Conservation (phyloP, 1,140 invertebrate genomes). For the Calephelis nemesis region DNA sequence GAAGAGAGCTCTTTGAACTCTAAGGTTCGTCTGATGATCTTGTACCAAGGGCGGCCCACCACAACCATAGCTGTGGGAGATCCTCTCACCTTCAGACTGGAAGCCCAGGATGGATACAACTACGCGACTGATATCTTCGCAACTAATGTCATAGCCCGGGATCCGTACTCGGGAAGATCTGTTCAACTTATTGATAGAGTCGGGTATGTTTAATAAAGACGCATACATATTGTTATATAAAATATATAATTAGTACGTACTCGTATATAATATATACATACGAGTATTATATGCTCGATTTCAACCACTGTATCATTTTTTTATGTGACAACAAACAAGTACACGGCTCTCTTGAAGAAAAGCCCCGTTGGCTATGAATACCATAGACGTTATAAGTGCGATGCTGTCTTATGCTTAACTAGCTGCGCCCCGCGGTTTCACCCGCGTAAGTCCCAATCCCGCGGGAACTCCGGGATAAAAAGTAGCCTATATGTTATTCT, state of each 20-base stretch:
- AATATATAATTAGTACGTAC: no score
- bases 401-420: no score
- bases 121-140: conserved; percentile 94
- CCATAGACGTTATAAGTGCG: no score
- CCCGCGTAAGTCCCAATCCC: no score
- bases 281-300: no score
- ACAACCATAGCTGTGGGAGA: conserved; percentile 97
- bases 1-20: conserved; percentile 94
- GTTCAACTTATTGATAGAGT: conserved; percentile 94
- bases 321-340: background rate
- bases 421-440: no score
- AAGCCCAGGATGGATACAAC: conserved; percentile 94
- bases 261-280: no score
- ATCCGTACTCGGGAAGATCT: conserved; percentile 93
- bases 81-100: conserved; percentile 92
- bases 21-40: conserved; percentile 89
- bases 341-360: no score
- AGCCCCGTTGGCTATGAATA: no score
- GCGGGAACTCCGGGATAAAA: no score
- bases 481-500: no score
- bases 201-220: conserved; percentile 81
- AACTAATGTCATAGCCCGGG: conserved; percentile 94
- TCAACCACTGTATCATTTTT: background rate
- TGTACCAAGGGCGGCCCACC: conserved; percentile 93
- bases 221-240: no score